Evolutionary conservation across 2,797 vertebrate species (phyloP).

Genomic region (Epinephelus malabaricus): DNA sequence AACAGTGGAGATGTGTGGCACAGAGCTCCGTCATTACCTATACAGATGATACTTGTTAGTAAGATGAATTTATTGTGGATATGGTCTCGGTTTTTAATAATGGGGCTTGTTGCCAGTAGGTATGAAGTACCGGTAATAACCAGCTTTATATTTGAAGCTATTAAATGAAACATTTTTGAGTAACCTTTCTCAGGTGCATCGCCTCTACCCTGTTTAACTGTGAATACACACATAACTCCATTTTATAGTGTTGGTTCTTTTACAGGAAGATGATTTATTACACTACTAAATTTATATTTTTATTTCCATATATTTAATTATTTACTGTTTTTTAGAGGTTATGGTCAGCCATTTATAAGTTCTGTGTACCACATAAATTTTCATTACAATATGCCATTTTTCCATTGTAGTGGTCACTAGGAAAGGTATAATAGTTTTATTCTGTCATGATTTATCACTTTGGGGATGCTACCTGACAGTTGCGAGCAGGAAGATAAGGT

Average conservation of each 20-base stretch:
- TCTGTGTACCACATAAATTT: slow-evolving; percentile 12
- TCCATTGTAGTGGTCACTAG: slow-evolving; percentile 18
- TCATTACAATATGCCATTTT: slow-evolving; percentile 35
- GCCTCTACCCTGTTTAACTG: neutral
- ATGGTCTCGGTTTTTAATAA: neutral
- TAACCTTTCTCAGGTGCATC: neutral
- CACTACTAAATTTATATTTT: neutral
- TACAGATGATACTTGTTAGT: neutral
- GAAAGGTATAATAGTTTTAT: slow-evolving; percentile 51
- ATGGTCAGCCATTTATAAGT: slow-evolving; percentile 18
- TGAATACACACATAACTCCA: neutral
- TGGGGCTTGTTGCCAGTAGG: neutral
- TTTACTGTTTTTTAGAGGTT: slow-evolving; percentile 5
- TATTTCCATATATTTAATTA: neutral
- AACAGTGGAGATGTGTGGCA: neutral
- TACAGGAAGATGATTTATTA: neutral
- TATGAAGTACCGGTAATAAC: neutral
- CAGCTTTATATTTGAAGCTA: neutral
- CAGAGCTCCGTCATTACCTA: neutral
- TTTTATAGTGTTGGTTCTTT: neutral
- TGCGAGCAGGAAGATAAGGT: slow-evolving; percentile 48
- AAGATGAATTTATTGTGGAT: neutral
- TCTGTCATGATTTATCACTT: slow-evolving; percentile 53
- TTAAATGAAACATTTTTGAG: neutral
- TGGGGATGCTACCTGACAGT: slow-evolving; percentile 44